phyloP scores from a whole-genome alignment of 2,888 invertebrate genomes.

The Ceramica pisi region DNA sequence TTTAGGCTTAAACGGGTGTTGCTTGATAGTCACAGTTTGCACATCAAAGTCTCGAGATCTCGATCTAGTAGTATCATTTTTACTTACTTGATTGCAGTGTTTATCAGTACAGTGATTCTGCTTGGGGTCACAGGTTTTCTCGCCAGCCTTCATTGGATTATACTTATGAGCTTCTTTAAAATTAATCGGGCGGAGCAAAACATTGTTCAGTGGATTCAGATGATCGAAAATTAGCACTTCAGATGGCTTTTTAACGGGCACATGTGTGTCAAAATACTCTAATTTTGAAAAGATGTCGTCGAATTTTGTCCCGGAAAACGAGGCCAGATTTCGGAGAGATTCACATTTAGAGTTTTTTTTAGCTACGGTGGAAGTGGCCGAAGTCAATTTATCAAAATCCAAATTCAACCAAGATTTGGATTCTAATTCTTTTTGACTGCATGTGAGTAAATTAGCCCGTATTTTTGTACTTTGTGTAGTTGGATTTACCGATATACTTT shows the following conservation, averaged over 20 bases:
- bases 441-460: conserved; percentile 79
- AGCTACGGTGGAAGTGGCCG: not conserved
- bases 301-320: conserved; percentile 29
- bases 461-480: conserved; percentile 78
- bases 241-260: not conserved
- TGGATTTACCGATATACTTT: conserved; percentile 43
- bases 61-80: not conserved
- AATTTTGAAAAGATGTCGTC: not conserved
- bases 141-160: not conserved
- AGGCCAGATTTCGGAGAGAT: conserved; percentile 35
- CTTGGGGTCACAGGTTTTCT: not conserved
- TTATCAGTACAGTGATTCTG: conserved; percentile 2
- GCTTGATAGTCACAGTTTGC: conserved; percentile 45
- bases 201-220: conserved; percentile 83
- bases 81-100: not conserved
- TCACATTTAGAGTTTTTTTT: not conserved
- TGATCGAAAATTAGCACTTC: conserved; percentile 80
- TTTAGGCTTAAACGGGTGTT: conserved; percentile 46
- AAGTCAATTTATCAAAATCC: conserved; percentile 22
- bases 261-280: not conserved
- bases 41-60: conserved; percentile 34
- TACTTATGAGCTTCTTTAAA: not conserved
- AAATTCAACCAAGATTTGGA: conserved; percentile 64
- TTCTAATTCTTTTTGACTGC: conserved; percentile 83
- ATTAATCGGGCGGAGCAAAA: conserved; percentile 58